Evolutionary conservation across 2,888 invertebrate genomes (phyloP).

Genomic region (Cistogaster globosa): DNA sequence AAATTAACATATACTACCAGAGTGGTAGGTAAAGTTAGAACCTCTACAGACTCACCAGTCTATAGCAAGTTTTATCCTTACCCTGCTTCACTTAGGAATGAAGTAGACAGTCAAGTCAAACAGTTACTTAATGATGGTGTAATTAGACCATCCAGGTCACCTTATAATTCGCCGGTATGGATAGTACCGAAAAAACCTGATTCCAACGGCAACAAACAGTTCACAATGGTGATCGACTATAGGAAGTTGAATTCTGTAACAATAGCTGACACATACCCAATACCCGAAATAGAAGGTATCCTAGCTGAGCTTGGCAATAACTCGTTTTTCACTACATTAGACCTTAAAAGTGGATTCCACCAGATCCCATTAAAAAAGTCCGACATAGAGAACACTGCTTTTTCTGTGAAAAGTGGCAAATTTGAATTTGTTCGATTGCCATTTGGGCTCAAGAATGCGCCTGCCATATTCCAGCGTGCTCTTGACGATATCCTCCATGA

Average conservation of each 20-base stretch:
- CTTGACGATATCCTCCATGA: no score
- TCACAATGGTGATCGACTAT: conserved; percentile 16
- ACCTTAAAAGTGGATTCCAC: no score
- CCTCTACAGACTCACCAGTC: conserved; percentile 7
- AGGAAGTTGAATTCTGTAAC: conserved; percentile 23
- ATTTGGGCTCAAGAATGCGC: no score
- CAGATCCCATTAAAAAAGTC: no score
- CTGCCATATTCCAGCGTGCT: no score
- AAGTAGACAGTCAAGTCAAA: conserved; percentile 10
- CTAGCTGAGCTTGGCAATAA: no score
- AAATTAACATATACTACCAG: conserved; percentile 48
- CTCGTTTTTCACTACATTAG: no score
- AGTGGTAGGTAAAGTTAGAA: conserved; percentile 30
- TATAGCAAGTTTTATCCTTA: conserved; percentile 11
- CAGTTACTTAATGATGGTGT: conserved; percentile 2
- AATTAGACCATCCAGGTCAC: conserved; percentile 31
- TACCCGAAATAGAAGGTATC: not conserved
- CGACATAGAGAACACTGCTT: no score
- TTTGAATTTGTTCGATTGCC: no score
- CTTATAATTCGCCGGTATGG: conserved; percentile 27
- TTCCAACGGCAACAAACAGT: conserved; percentile 9
- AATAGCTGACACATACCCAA: conserved; percentile 20
- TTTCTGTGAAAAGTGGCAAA: no score
- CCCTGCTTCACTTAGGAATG: not conserved
- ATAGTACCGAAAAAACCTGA: conserved; percentile 12